Evolutionary conservation across 2,888 invertebrate genomes (phyloP).

Genomic region (Mythimna pallens): DNA sequence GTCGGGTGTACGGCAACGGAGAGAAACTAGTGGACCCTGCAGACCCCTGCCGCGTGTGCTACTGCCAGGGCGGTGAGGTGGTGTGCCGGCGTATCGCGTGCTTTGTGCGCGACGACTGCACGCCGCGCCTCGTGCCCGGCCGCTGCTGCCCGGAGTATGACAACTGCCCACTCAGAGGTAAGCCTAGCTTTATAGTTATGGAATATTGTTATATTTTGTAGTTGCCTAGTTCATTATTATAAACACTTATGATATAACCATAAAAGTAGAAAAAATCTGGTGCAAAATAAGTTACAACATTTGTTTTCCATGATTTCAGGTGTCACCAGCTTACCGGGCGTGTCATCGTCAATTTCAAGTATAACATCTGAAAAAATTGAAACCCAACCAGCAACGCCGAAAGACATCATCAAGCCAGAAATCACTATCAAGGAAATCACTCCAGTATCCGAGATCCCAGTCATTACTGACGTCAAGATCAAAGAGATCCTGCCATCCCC

Average conservation of each 20-base stretch:
- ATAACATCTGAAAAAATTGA: slow-evolving; percentile 68
- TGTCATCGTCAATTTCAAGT: slow-evolving; percentile 71
- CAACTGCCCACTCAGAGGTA: slow-evolving; percentile 94
- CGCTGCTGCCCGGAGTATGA: slow-evolving; percentile 96
- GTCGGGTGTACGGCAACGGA: slow-evolving; percentile 94
- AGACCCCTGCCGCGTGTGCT: slow-evolving; percentile 95
- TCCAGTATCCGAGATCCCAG: slow-evolving; percentile 88
- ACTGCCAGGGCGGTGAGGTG: slow-evolving; percentile 95
- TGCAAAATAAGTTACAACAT: not conserved
- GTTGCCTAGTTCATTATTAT: too few relatives aligned
- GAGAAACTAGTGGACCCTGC: slow-evolving; percentile 93
- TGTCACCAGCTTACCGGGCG: slow-evolving; percentile 80
- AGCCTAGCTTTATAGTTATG: slow-evolving; percentile 1
- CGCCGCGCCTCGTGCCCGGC: slow-evolving; percentile 93
- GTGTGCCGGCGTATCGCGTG: slow-evolving; percentile 95
- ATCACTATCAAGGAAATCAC: slow-evolving; percentile 92
- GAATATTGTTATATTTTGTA: too few relatives aligned
- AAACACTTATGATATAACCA: too few relatives aligned
- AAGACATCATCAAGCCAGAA: slow-evolving; percentile 79
- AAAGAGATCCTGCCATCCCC: slow-evolving; percentile 85
- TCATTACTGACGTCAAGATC: slow-evolving; percentile 85
- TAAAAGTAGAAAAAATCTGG: too few relatives aligned
- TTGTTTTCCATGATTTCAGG: slow-evolving; percentile 73
- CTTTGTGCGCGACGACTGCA: slow-evolving; percentile 94
- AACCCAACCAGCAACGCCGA: slow-evolving; percentile 66